Base-by-base conservation (phyloP, 2,888 invertebrate species). In the Agapostemon virescens region DNA sequence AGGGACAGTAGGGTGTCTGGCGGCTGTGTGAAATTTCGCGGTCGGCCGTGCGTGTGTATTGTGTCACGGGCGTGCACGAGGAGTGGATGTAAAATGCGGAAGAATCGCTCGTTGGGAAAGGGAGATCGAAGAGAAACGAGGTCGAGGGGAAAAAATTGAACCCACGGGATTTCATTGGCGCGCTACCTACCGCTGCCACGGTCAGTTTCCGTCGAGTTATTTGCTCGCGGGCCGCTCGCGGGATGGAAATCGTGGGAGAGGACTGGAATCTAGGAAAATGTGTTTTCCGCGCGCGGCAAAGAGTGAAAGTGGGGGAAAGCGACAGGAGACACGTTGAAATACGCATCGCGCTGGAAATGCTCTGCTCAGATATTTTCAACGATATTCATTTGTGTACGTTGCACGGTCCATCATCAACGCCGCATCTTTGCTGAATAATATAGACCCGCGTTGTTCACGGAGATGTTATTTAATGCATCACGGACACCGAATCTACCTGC, bases 101-200 rank as follows among this genome's bases (percentile, higher is more conserved):
- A 86, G 85, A 86, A 86, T 85, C 80, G 87, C 80, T 83, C 84
- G 82, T 82, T 81, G 84, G 82, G 75, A 86, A 86, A 83, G 85
- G 79, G 80, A 80, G 81, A 83, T 83, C 86, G 86, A 81, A 74
- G 79, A 77, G 84, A 69, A 85, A 85, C 83, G 83, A 79, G 85
- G 82, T 84, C 77, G 84, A 69, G 76, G 74, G 61, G 38, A 70
- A 81, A 85, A 85, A 85, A 85, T 85, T 85, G 84, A 85, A 84
- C 85, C 85, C 85, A 75, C 79, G 85, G 85, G 85, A 85, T 82
- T 85, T 79, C 77, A 85, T 85, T 85, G 85, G 85, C 82, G 84
- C 76, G 77, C 77, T 85, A 79, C 77, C 83, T 68, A 63, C 76
- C 55, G 69, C 78, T 64, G 84, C 75, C 79, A 77, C 77, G 82